phyloP scores from a whole-genome alignment of 1,140 invertebrate genomes.

The Lethrus apterus region DNA sequence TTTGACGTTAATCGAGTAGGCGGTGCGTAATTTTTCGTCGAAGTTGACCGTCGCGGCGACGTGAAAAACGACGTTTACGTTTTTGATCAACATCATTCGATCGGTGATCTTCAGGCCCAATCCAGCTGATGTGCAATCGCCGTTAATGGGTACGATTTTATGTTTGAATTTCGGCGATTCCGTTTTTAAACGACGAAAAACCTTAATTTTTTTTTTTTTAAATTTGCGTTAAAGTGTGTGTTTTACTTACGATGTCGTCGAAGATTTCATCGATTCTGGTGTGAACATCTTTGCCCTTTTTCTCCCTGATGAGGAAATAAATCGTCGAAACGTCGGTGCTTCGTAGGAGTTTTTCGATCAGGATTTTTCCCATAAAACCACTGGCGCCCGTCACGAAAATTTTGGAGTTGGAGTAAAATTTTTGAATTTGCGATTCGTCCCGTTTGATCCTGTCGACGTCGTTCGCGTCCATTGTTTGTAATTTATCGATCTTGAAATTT shows the following conservation, averaged over 20 bases:
- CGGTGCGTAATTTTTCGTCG: constrained; percentile 66
- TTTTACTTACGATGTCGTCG: constrained; percentile 53
- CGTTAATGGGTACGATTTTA: constrained; percentile 40
- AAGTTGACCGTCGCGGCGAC: constrained; percentile 85
- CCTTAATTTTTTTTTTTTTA: background rate
- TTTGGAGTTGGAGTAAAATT: constrained; percentile 55
- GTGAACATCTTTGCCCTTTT: constrained; percentile 60
- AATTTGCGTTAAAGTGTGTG: background rate
- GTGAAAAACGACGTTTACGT: constrained; percentile 75
- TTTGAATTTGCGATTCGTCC: constrained; percentile 46
- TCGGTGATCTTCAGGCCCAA: constrained; percentile 57
- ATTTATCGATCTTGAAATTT: background rate
- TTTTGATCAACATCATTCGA: constrained; percentile 46
- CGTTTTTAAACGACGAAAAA: constrained; percentile 1
- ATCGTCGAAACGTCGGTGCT: constrained; percentile 57
- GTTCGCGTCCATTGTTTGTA: constrained; percentile 17
- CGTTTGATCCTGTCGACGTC: too few relatives aligned
- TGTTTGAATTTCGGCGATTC: constrained; percentile 12
- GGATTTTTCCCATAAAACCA: too few relatives aligned
- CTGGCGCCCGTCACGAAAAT: too few relatives aligned
- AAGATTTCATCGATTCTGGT: constrained; percentile 54
- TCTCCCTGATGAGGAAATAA: constrained; percentile 70
- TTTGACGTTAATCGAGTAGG: constrained; percentile 53
- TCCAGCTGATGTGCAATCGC: constrained; percentile 40
- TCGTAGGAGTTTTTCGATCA: too few relatives aligned